These are phyloP conservation scores for Patella vulgata DNA, from an alignment of 1,140 invertebrate species.

Conservation along the genomic window DNA sequence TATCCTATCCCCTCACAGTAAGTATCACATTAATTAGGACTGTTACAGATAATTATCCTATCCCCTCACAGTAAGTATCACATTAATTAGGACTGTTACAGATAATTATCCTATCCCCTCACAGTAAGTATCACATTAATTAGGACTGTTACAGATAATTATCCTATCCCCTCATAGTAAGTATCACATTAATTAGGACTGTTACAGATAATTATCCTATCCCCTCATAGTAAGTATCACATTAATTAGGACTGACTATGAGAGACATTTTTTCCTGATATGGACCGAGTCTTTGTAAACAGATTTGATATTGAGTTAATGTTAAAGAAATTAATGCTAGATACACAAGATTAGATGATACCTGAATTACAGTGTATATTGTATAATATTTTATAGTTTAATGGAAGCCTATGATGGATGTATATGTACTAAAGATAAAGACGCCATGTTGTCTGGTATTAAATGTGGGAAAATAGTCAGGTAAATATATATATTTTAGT, in stretches of 20 bases:
- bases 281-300: background rate
- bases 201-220: no score
- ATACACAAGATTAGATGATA: background rate
- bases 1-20: no score
- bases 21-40: background rate
- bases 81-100: no score
- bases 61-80: no score
- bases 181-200: no score
- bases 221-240: no score
- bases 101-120: no score
- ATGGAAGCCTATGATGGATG: slow-evolving; percentile 12
- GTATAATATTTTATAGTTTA: slow-evolving; percentile 6
- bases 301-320: background rate
- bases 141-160: no score
- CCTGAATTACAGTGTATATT: background rate
- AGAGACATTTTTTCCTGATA: background rate
- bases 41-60: background rate
- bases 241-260: background rate
- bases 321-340: background rate
- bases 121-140: no score
- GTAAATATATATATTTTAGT: slow-evolving; percentile 2
- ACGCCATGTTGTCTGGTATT: slow-evolving; percentile 7
- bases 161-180: no score
- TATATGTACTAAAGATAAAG: slow-evolving; percentile 7
- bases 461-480: slow-evolving; percentile 12